A percentile compares a stretch with the other conserved stretches of the same genome.
Conservation (phyloP, 2,797 vertebrate species). For the Enteromius thamalakanensis region DNA sequence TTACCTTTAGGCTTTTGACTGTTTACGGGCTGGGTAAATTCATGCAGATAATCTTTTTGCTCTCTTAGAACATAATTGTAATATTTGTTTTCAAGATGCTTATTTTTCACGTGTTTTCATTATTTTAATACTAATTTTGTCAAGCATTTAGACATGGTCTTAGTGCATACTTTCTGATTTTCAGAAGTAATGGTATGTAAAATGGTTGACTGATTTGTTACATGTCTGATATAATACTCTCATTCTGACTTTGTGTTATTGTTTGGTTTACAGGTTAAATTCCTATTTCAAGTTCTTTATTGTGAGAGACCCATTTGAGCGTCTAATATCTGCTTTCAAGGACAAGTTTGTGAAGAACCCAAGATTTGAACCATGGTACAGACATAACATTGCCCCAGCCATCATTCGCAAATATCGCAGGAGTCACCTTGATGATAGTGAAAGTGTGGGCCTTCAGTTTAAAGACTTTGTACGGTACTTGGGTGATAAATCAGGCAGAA, state of each 20-base stretch:
- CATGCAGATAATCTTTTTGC: neutral
- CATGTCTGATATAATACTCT: neutral
- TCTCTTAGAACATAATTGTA: neutral
- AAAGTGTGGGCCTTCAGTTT: constrained; percentile 86
- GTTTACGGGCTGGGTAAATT: neutral
- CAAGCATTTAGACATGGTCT: neutral
- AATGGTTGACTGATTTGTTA: neutral
- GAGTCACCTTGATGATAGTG: constrained; percentile 75
- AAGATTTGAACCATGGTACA: constrained; percentile 97
- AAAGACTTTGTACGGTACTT: constrained; percentile 98
- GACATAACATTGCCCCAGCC: constrained; percentile 92
- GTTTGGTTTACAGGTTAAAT: constrained; percentile 78
- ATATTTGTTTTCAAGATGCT: neutral
- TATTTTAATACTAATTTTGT: neutral
- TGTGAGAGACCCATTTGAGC: constrained; percentile 96
- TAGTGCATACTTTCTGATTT: neutral
- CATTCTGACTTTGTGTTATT: neutral
- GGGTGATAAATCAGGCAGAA: constrained; percentile 85
- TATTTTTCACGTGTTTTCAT: neutral
- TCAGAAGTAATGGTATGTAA: neutral
- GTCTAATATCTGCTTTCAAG: constrained; percentile 86
- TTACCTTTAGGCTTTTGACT: neutral
- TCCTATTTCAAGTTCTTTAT: constrained; percentile 98
- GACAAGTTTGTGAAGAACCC: constrained; percentile 98
- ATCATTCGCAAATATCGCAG: constrained; percentile 94